phyloP scores from a whole-genome alignment of 2,113 vertebrate species.

The Terrapene triunguis region DNA sequence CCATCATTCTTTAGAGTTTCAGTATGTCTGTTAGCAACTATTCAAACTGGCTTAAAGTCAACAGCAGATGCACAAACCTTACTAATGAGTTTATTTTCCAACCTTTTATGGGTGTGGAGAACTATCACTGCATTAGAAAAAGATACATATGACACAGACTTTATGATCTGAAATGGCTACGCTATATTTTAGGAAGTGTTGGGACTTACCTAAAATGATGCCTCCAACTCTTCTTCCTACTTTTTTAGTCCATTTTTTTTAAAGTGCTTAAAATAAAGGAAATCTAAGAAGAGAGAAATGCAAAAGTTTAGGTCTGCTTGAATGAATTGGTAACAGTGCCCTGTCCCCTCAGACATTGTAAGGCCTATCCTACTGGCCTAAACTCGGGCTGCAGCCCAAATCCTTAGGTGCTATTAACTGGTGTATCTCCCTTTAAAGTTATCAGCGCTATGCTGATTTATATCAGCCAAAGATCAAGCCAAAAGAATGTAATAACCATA shows the following conservation, averaged over 20 bases:
- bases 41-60: neutral
- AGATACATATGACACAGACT: neutral
- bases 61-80: neutral
- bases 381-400: fast-evolving
- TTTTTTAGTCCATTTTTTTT: neutral
- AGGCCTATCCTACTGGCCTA: neutral
- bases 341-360: neutral
- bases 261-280: neutral
- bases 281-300: neutral
- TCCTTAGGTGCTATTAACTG: fast-evolving
- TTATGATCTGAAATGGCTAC: neutral
- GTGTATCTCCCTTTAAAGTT: fast-evolving
- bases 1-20: neutral
- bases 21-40: neutral
- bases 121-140: neutral
- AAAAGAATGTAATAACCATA: neutral
- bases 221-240: fast-evolving
- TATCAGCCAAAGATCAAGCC: neutral
- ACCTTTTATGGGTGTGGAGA: neutral
- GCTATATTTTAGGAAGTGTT: neutral
- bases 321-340: neutral
- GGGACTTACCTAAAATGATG: neutral
- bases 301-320: neutral
- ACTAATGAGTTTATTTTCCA: neutral
- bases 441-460: neutral